Evolutionary conservation across 2,888 invertebrate genomes (phyloP).

Genomic region (Heliconius ethilla): DNA sequence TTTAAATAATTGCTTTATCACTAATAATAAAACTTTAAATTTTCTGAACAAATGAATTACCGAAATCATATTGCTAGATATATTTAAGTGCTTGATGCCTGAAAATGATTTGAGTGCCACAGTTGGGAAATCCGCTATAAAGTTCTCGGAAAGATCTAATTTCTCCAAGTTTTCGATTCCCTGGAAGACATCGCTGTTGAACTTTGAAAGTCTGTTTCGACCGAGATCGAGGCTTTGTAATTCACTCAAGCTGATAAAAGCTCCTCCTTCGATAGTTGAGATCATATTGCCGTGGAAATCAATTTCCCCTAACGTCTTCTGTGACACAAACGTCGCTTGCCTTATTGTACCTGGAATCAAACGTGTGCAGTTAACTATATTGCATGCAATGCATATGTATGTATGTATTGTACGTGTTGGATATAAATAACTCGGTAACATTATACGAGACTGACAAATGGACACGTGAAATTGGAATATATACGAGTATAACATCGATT

Average conservation of each 20-base stretch:
- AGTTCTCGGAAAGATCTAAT: slow-evolving; percentile 93
- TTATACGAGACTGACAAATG: background rate
- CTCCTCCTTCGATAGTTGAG: slow-evolving; percentile 87
- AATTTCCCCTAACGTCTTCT: slow-evolving; percentile 86
- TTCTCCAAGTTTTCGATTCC: slow-evolving; percentile 88
- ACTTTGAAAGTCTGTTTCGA: slow-evolving; percentile 88
- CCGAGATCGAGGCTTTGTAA: slow-evolving; percentile 87
- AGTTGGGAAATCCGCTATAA: slow-evolving; percentile 90
- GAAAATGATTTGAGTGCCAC: slow-evolving; percentile 87
- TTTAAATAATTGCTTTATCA: slow-evolving; percentile 19
- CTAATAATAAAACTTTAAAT: background rate
- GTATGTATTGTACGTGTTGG: background rate
- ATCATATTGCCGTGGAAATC: slow-evolving; percentile 91
- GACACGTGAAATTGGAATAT: background rate
- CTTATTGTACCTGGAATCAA: slow-evolving; percentile 84
- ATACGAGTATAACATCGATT: background rate
- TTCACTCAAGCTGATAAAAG: slow-evolving; percentile 86
- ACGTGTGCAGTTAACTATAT: background rate
- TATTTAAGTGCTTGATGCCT: slow-evolving; percentile 87
- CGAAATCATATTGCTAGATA: slow-evolving; percentile 92
- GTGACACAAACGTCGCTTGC: slow-evolving; percentile 86
- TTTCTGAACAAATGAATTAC: slow-evolving; percentile 70
- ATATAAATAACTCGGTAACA: background rate
- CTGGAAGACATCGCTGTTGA: slow-evolving; percentile 93
- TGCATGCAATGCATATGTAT: background rate